A percentile compares a stretch with the other conserved stretches of the same genome.
phyloP scores from a whole-genome alignment of 2,797 vertebrate species.

The Cercopithecus hamlyni region DNA sequence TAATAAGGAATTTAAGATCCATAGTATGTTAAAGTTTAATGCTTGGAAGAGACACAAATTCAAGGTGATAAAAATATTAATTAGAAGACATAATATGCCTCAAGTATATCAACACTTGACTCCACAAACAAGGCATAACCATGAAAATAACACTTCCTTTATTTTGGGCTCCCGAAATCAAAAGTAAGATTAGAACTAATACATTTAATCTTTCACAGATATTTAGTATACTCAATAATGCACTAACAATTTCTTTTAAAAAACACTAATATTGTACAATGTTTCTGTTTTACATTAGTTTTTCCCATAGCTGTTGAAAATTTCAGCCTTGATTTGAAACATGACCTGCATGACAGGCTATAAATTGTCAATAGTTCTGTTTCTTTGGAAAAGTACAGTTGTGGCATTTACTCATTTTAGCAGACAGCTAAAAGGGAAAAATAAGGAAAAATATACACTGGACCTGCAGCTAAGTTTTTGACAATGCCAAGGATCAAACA shows the following conservation, averaged over 20 bases:
- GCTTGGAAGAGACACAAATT: slow-evolving; percentile 70
- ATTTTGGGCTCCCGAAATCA: slow-evolving; percentile 65
- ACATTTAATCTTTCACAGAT: slow-evolving; percentile 32
- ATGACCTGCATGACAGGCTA: neutral
- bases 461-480: neutral
- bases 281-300: slow-evolving; percentile 33
- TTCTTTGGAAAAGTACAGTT: slow-evolving; percentile 23
- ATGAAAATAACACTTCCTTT: slow-evolving; percentile 59
- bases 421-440: neutral
- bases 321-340: slow-evolving; percentile 6
- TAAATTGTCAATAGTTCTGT: neutral
- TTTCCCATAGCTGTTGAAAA: neutral
- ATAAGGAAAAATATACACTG: neutral
- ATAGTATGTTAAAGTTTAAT: slow-evolving; percentile 55
- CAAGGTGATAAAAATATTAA: slow-evolving; percentile 75
- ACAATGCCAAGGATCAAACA: neutral
- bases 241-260: slow-evolving; percentile 45
- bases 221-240: slow-evolving; percentile 39
- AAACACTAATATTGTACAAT: slow-evolving; percentile 43
- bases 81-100: slow-evolving; percentile 69
- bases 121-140: slow-evolving; percentile 62
- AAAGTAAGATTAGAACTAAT: slow-evolving; percentile 64
- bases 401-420: slow-evolving; percentile 20
- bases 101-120: slow-evolving; percentile 64
- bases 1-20: neutral